Base-by-base conservation (phyloP, 2,113 vertebrate species). In the Ellobius talpinus region DNA sequence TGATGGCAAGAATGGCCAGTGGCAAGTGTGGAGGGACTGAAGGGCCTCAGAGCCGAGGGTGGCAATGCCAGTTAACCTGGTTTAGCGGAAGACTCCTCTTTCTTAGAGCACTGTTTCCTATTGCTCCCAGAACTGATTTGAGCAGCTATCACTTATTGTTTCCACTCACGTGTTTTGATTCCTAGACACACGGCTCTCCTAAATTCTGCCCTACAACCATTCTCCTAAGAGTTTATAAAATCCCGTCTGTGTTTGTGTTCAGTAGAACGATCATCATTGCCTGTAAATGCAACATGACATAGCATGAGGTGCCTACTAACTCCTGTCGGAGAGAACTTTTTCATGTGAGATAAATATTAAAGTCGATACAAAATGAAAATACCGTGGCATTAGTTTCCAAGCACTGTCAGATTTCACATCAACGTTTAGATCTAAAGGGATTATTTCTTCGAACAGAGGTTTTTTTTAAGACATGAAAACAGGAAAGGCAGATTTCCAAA, bases 171-270 rank as follows among this genome's bases (percentile, higher is more conserved):
- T 29, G 39, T 91, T 50, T 3, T 4, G 16, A 93, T 65, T 39
- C 17, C 19, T 50, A 24, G 76, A 17, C 50, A 92, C 77, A 31
- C 50, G 42, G 55, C 31, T 74, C 42, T 19, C 72, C 13, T 65
- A 81, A 94, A 47, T 47, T 23, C 9, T 81, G 42, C 66, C 66
- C 12, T 26, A 5, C 39, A 70, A 79, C 42, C 90, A 39, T 65
- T 93, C 23, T 50, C 31, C 36, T 88, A 86, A 58, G 90, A 52
- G 92, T 92, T 93, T 23, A 76, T 82, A 95, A 11, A 8, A 85
- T 61, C 39, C 31, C 8, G 47, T 78, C 14, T 78, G 26, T 58
- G 19, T 14, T 90, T 66, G 1, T 90, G 50, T 45, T 19, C n/a
- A 87, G 14, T 17, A 68, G 42, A 52, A 91, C 29, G 63, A n/a